Conservation (phyloP, 2,888 invertebrate species). For the Cylindroiulus punctatus region DNA sequence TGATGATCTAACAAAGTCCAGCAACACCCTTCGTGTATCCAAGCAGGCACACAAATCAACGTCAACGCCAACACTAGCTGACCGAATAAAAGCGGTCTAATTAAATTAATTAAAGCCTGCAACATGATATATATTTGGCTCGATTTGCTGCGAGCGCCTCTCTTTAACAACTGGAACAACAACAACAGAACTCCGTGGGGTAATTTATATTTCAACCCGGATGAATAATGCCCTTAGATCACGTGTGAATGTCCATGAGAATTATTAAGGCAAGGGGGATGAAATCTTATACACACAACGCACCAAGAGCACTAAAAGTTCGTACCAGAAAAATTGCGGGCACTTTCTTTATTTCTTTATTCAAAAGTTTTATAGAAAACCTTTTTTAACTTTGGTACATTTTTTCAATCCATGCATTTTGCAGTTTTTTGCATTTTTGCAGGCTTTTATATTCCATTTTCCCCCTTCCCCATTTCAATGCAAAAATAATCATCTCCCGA, state of each 20-base stretch:
- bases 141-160: slow-evolving; percentile 39
- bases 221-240: slow-evolving; percentile 20
- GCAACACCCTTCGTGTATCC: neutral
- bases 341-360: neutral
- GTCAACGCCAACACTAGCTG: slow-evolving; percentile 53
- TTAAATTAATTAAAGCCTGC: slow-evolving; percentile 57
- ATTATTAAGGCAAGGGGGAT: slow-evolving; percentile 1
- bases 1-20: slow-evolving; percentile 6
- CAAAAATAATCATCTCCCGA: slow-evolving; percentile 21
- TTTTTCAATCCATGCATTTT: neutral
- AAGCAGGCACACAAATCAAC: slow-evolving; percentile 52
- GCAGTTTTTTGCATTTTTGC: slow-evolving; percentile 22
- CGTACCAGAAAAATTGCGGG: neutral
- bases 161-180: slow-evolving; percentile 40
- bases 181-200: slow-evolving; percentile 40
- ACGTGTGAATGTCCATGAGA: slow-evolving; percentile 11
- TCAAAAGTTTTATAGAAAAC: slow-evolving; percentile 45
- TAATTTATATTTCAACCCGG: slow-evolving; percentile 37
- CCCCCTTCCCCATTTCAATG: slow-evolving; percentile 19
- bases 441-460: neutral
- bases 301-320: neutral
- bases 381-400: neutral
- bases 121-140: slow-evolving; percentile 52
- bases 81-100: slow-evolving; percentile 56
- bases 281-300: neutral